A percentile compares a stretch with the other conserved stretches of the same genome.
These are phyloP conservation scores for Sciurus vulgaris DNA, from an alignment of 2,797 vertebrate species.

Conservation along the genomic window DNA sequence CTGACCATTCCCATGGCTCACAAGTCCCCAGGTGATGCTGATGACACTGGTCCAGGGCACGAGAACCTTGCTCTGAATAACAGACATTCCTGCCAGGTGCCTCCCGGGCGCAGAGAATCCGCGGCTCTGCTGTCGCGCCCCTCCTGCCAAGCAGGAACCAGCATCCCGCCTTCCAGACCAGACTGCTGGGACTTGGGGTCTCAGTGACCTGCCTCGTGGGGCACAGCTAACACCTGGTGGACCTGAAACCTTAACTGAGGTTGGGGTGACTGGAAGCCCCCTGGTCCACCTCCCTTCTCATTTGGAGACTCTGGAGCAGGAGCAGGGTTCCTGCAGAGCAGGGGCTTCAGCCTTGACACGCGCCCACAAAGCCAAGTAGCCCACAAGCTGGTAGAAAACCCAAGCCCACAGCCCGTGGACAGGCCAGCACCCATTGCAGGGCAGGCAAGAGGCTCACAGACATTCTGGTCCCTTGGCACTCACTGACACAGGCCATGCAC, in stretches of 20 bases:
- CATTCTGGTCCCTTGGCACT: not conserved
- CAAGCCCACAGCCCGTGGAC: rapidly evolving
- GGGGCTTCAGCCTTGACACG: not conserved
- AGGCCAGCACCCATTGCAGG: not conserved
- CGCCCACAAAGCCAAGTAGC: not conserved
- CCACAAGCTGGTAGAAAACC: rapidly evolving
- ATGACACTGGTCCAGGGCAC: not conserved
- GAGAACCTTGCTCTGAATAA: no score
- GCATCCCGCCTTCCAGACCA: not conserved
- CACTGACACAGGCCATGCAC: not conserved
- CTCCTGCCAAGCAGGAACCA: not conserved
- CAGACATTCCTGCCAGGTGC: no score
- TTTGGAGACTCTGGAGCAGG: not conserved
- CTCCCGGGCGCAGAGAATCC: not conserved
- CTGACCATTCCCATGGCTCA: not conserved
- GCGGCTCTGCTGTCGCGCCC: not conserved
- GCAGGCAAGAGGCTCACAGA: not conserved
- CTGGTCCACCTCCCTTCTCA: not conserved
- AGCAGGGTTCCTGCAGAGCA: no score
- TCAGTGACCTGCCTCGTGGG: not conserved
- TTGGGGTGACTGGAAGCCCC: not conserved
- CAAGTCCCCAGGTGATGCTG: not conserved
- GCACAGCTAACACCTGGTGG: no score
- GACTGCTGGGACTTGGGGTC: not conserved
- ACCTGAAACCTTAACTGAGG: not conserved